Percentiles rank a stretch among this genome's conserved stretches.
Evolutionary conservation across 2,113 vertebrate genomes (phyloP).

Genomic region (Festucalex cinctus): DNA sequence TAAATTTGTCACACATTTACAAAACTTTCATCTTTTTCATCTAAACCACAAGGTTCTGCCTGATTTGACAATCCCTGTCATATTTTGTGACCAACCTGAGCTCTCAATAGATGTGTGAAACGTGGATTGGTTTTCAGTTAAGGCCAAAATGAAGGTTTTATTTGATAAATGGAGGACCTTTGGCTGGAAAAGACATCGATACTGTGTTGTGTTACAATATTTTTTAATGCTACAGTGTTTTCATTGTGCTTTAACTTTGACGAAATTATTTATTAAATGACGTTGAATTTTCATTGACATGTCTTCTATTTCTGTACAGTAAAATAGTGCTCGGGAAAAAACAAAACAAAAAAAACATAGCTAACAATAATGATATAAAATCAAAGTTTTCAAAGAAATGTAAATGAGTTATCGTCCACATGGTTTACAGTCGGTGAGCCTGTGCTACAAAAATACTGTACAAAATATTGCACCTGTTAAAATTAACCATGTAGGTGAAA

Average conservation of each 20-base stretch:
- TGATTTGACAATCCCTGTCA: not conserved
- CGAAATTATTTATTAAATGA: not conserved
- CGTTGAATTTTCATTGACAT: no score
- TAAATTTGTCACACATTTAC: slow-evolving; percentile 1
- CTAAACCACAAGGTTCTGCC: slow-evolving; percentile 8
- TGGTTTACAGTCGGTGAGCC: no score
- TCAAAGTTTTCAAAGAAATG: no score
- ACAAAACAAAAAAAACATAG: no score
- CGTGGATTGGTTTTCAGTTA: not conserved
- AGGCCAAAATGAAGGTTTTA: not conserved
- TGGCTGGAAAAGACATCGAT: not conserved
- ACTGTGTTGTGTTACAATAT: not conserved
- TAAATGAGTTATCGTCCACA: no score
- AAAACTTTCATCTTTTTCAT: slow-evolving; percentile 22
- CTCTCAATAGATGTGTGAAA: not conserved
- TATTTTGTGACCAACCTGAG: not conserved
- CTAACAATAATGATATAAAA: no score
- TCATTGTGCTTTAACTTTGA: not conserved
- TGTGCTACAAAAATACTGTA: no score
- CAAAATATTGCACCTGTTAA: no score
- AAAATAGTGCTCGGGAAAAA: no score
- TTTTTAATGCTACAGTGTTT: not conserved
- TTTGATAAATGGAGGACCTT: not conserved
- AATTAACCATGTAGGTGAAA: no score
- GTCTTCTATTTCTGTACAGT: no score